Base-by-base conservation (phyloP, 2,888 invertebrate genomes). In the Tridacna gigas region DNA sequence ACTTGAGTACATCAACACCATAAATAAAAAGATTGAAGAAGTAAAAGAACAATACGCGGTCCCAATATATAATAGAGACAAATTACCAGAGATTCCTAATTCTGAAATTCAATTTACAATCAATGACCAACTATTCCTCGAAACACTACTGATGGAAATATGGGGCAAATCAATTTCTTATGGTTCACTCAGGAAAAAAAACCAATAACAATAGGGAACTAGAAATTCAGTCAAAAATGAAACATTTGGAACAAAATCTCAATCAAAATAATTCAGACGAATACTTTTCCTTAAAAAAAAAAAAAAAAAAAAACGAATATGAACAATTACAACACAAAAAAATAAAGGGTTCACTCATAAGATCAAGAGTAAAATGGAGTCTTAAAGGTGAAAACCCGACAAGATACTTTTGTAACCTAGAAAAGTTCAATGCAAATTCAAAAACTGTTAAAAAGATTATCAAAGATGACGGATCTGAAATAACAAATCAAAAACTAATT, bases 111-210 rank as follows among this genome's bases (percentile, higher is more conserved):
- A 77, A 56, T 77, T 77, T 15, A 22, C n/a, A 26, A 77, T 77
- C 15, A 69, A 69, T 78, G 69, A 77, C 51, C 77, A 77, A 67
- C 37, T 76, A 5, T 76, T 76, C 18, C n/a, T 78, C 22, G 78
- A 69, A n/a, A 78, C 78, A 28, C 60, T 78, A 26, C 18, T 79
- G 47, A 79, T 79, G 79, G 79, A 73, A 63, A 73, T 79, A 45
- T 47, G 73, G 26, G 63, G 79, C 12, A 37, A 47, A n/a, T 66
- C 73, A 0, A 63, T 73, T 37, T 73, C 79, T 9, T 79, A 79
- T 73, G 48, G 67, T 22, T 47, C 61, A 22, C 48, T 63, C 47
- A 79, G 47, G 26, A 74, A 79, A 37, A 74, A 79, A 61, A 15
- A 63, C 22, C 61, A 61, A 25, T n/a, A 56, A 22, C 37, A 51